Conservation (phyloP, 1,140 invertebrate species). For the Tribolium madens region DNA sequence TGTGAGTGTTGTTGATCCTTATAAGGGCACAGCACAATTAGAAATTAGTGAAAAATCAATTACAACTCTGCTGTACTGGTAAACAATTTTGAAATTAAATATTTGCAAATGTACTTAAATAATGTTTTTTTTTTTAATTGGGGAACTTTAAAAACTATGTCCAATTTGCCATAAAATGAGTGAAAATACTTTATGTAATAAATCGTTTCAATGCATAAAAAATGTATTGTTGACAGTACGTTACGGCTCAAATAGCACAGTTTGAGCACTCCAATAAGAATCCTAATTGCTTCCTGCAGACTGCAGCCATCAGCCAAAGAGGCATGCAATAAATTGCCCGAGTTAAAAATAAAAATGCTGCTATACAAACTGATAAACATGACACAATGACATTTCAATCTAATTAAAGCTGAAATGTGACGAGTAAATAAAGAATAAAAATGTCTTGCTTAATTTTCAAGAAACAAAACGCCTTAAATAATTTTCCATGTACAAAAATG, state of each 20-base stretch:
- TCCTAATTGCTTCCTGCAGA: slow-evolving; percentile 2
- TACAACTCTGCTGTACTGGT: slow-evolving; percentile 49
- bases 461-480: background rate
- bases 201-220: background rate
- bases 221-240: background rate
- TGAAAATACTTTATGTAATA: background rate
- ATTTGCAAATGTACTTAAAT: too few relatives aligned
- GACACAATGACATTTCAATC: slow-evolving; percentile 15
- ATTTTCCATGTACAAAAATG: background rate
- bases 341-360: slow-evolving; percentile 1
- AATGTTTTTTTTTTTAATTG: too few relatives aligned
- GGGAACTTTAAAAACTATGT: too few relatives aligned
- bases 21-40: slow-evolving; percentile 35
- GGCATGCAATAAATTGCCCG: slow-evolving; percentile 2
- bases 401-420: slow-evolving; percentile 6
- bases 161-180: too few relatives aligned
- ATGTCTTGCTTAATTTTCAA: background rate
- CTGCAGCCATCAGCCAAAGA: background rate
- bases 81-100: background rate
- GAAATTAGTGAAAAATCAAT: slow-evolving; percentile 44
- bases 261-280: background rate
- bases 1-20: slow-evolving; percentile 24
- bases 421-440: background rate
- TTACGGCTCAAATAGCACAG: background rate
- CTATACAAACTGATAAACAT: slow-evolving; percentile 11